A percentile compares a stretch with the other conserved stretches of the same genome.
phyloP scores from a whole-genome alignment of 2,113 vertebrate species.

The Calidris pugnax region DNA sequence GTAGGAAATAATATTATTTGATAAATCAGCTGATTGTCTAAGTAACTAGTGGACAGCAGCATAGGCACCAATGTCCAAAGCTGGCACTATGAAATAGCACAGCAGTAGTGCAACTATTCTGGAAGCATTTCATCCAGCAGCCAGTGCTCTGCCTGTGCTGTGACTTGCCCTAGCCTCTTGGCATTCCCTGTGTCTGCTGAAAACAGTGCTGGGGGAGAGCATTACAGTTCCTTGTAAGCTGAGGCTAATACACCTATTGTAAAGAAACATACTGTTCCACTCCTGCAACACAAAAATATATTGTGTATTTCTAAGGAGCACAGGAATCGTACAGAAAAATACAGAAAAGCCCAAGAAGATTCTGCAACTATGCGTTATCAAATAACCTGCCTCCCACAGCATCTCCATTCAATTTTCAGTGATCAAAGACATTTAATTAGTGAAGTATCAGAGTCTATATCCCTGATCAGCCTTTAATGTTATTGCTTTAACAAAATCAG shows the following conservation, averaged over 20 bases:
- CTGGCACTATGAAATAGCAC: background rate
- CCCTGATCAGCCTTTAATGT: background rate
- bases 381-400: background rate
- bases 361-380: background rate
- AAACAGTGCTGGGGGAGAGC: background rate
- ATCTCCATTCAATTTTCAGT: background rate
- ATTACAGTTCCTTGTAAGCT: background rate
- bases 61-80: background rate
- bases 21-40: background rate
- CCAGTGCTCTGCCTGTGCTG: background rate
- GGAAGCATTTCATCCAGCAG: background rate
- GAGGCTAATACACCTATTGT: background rate
- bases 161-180: accelerated
- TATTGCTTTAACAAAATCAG: background rate
- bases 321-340: background rate
- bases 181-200: background rate
- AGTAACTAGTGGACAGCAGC: background rate
- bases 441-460: background rate
- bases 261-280: background rate
- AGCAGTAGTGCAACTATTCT: background rate
- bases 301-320: background rate
- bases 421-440: background rate
- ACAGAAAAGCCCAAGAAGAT: background rate
- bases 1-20: background rate
- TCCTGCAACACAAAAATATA: background rate